Percentiles rank a stretch among this genome's conserved stretches.
phyloP scores from a whole-genome alignment of 2,113 vertebrate genomes.

The Tricholaema leucomelas region DNA sequence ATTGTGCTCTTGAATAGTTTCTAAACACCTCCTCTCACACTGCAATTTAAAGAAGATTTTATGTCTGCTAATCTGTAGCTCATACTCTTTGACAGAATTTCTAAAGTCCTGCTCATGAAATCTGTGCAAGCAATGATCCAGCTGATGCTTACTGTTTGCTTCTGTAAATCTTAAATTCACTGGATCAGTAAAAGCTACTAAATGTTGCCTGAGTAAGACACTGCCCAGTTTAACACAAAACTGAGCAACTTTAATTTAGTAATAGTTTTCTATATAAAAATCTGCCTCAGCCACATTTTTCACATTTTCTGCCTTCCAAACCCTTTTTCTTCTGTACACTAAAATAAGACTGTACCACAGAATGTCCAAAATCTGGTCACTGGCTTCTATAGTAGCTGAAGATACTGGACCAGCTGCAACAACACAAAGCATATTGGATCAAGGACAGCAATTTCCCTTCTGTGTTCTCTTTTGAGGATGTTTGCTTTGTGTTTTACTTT shows the following conservation, averaged over 20 bases:
- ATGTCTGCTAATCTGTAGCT: not conserved
- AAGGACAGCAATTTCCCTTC: not conserved
- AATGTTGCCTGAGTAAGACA: not conserved
- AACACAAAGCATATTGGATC: constrained; percentile 7
- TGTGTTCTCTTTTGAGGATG: constrained; percentile 41
- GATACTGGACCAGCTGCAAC: constrained; percentile 28
- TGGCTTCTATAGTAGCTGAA: not conserved
- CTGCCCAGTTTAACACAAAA: not conserved
- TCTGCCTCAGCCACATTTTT: not conserved
- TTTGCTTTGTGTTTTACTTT: constrained; percentile 40
- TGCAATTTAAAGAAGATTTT: not conserved
- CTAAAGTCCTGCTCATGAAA: not conserved
- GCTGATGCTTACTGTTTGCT: not conserved
- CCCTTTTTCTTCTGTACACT: not conserved
- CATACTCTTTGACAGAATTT: not conserved
- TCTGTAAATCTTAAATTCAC: not conserved
- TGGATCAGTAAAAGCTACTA: not conserved
- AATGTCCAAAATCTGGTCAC: not conserved
- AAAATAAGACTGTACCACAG: not conserved
- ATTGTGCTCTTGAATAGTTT: not conserved
- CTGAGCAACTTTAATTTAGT: not conserved
- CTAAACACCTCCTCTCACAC: not conserved
- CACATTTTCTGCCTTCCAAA: not conserved
- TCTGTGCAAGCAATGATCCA: not conserved
- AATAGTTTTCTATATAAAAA: not conserved